Evolutionary conservation across 2,113 vertebrate species (phyloP).

Genomic region (Tachysurus vachellii): DNA sequence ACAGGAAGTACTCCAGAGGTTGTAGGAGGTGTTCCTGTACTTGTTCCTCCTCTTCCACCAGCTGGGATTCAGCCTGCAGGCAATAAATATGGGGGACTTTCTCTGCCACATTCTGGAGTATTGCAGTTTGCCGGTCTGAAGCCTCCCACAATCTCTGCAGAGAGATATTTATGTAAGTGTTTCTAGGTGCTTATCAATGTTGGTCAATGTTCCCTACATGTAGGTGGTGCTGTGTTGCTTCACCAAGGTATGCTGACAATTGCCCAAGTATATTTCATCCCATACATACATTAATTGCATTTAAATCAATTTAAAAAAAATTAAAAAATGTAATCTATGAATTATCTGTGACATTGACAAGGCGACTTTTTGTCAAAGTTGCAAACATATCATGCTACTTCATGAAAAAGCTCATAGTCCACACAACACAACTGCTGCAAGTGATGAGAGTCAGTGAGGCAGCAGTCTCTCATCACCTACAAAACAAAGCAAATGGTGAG

Average conservation of each 20-base stretch:
- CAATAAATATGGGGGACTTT: conserved; percentile 88
- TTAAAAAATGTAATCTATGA: not conserved
- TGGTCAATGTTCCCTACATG: not conserved
- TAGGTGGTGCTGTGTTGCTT: not conserved
- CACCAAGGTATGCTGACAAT: not conserved
- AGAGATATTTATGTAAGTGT: not conserved
- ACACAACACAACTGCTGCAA: not conserved
- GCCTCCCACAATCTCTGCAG: conserved; percentile 84
- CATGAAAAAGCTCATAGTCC: not conserved
- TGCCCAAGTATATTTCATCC: not conserved
- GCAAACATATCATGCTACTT: not conserved
- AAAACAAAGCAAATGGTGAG: too few species aligned
- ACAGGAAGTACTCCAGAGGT: conserved; percentile 88
- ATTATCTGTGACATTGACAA: not conserved
- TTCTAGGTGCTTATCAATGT: not conserved
- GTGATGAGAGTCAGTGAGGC: not conserved
- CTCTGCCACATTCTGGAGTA: conserved; percentile 84
- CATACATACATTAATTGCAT: not conserved
- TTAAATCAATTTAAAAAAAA: not conserved
- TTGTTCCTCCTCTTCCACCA: conserved; percentile 84
- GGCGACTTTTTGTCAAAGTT: not conserved
- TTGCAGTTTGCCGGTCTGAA: conserved; percentile 75
- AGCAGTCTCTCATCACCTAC: too few species aligned
- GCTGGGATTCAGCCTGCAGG: conserved; percentile 75
- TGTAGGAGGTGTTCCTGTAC: conserved; percentile 77